A percentile compares a stretch with the other conserved stretches of the same genome.
Conservation (phyloP, 2,113 vertebrate species). For the Ochotona curzoniae region DNA sequence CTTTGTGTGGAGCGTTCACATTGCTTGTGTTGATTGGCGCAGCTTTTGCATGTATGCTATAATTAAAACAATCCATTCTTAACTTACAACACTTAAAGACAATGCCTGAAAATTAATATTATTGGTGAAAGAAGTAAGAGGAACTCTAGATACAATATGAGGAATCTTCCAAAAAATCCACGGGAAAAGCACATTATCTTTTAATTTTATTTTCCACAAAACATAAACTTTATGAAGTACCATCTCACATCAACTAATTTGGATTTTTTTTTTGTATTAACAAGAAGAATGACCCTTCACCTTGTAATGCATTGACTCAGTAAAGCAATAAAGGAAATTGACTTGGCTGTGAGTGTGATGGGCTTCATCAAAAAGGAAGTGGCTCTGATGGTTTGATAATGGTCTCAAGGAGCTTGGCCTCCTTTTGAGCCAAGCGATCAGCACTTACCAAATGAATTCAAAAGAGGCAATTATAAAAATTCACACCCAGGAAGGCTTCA, state of each 20-base stretch:
- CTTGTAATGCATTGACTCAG: background rate
- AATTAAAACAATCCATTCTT: background rate
- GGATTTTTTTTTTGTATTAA: background rate
- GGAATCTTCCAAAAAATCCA: no score
- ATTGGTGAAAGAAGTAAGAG: background rate
- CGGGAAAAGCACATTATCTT: no score
- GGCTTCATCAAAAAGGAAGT: background rate
- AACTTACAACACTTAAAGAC: background rate
- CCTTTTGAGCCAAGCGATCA: conserved; percentile 10
- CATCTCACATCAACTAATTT: background rate
- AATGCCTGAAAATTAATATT: background rate
- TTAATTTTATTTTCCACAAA: no score
- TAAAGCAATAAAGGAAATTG: background rate
- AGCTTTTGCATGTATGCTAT: background rate
- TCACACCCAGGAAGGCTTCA: background rate
- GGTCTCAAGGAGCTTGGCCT: background rate
- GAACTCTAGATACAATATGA: background rate
- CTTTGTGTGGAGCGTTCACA: background rate
- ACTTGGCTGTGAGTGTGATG: background rate
- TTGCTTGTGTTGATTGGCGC: background rate
- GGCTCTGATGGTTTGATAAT: background rate
- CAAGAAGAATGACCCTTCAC: background rate
- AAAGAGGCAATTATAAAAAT: background rate
- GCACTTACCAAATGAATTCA: background rate
- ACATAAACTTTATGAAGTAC: no score